Conservation (phyloP, 2,113 vertebrate species). For the Poecilia latipinna region DNA sequence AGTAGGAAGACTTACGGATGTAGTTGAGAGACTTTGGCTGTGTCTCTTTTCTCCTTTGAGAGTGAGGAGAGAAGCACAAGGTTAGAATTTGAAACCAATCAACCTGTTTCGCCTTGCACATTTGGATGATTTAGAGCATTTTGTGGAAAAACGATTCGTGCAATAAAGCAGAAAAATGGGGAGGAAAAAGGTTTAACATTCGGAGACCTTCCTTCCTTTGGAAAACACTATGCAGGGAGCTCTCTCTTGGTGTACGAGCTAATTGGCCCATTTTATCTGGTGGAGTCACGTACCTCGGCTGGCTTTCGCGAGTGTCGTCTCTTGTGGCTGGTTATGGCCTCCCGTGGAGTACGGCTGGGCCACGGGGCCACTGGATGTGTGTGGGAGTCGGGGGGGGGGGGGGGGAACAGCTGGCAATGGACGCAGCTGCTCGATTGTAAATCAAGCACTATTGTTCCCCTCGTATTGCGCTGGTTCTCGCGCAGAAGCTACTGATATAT, state of each 20-base stretch:
- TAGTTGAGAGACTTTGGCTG: slow-evolving; percentile 23
- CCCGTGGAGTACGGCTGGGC: slow-evolving; percentile 65
- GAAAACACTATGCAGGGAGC: slow-evolving; percentile 25
- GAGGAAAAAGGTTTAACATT: slow-evolving; percentile 14
- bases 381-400: slow-evolving; percentile 24
- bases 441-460: slow-evolving; percentile 73
- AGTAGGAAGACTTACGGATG: not conserved
- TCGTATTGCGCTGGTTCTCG: slow-evolving; percentile 25
- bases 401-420: slow-evolving; percentile 72
- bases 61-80: not conserved
- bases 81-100: slow-evolving; percentile 40
- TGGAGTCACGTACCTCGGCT: slow-evolving; percentile 42
- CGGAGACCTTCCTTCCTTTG: slow-evolving; percentile 5
- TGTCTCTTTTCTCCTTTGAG: slow-evolving; percentile 5
- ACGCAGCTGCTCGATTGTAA: slow-evolving; percentile 78
- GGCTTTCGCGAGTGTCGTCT: slow-evolving; percentile 62
- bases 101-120: slow-evolving; percentile 39
- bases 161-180: not conserved
- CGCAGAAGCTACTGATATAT: slow-evolving; percentile 34
- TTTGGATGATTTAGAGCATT: slow-evolving; percentile 22
- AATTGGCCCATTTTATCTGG: slow-evolving; percentile 70
- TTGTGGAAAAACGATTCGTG: slow-evolving; percentile 1
- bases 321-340: slow-evolving; percentile 64
- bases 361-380: slow-evolving; percentile 25
- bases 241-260: slow-evolving; percentile 42